These are phyloP conservation scores for Phymanthus crucifer DNA, from an alignment of 92 coral and sea anemone genomes.

Conservation along the genomic window DNA sequence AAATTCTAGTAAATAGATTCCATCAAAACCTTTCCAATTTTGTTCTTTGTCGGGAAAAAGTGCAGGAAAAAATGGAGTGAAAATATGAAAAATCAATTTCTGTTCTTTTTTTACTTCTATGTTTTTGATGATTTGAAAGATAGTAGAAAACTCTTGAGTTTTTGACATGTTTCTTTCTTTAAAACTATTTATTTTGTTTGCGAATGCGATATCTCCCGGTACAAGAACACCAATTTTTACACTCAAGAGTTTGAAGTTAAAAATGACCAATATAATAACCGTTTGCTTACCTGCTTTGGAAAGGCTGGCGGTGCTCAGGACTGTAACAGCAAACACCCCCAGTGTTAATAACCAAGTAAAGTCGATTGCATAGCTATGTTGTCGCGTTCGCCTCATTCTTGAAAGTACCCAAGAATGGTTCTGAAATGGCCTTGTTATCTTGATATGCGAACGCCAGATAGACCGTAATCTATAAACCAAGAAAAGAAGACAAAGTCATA, in stretches of 20 bases:
- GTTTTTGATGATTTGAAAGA: background rate
- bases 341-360: background rate
- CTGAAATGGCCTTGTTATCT: background rate
- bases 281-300: constrained; percentile 11
- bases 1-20: background rate
- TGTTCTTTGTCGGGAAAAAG: background rate
- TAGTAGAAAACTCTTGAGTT: background rate
- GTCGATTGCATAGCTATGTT: constrained; percentile 23
- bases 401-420: background rate
- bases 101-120: background rate
- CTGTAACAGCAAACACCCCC: constrained; percentile 21
- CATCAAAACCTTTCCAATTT: background rate
- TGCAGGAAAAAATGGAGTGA: background rate
- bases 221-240: too few relatives aligned
- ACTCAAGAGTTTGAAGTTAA: too few relatives aligned
- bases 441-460: background rate
- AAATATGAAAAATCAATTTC: background rate
- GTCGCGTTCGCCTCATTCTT: constrained; percentile 9
- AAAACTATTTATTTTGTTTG: background rate
- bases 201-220: background rate
- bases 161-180: constrained; percentile 10
- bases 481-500: background rate
- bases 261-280: background rate
- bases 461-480: background rate
- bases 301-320: background rate